A percentile compares a stretch with the other conserved stretches of the same genome.
phyloP scores from a whole-genome alignment of 2,113 vertebrate species.

The Tyto alba region DNA sequence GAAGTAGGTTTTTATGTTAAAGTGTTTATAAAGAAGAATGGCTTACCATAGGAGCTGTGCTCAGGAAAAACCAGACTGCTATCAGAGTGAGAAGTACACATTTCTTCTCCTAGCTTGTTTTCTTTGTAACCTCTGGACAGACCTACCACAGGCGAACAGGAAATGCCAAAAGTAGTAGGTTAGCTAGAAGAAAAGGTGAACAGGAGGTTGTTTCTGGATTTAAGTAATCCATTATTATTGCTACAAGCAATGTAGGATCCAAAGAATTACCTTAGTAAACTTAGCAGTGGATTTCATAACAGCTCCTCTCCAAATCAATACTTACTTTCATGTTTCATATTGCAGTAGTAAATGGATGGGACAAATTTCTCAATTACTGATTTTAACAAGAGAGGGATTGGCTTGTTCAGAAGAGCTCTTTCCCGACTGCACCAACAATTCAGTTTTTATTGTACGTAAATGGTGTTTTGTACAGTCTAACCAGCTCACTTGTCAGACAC shows the following conservation, averaged over 20 bases:
- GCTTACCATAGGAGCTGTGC: neutral
- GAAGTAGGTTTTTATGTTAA: neutral
- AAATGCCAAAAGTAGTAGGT: neutral
- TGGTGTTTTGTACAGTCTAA: neutral
- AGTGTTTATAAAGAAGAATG: neutral
- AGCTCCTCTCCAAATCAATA: neutral
- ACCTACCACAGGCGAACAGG: neutral
- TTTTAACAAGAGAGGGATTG: neutral
- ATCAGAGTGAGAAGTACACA: neutral
- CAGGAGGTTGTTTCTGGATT: neutral
- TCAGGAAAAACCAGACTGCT: neutral
- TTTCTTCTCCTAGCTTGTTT: neutral
- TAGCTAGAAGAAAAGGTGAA: neutral
- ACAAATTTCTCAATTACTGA: neutral
- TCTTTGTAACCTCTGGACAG: neutral
- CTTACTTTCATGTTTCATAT: neutral
- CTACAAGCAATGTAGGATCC: neutral
- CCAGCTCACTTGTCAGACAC: neutral
- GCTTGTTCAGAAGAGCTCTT: neutral
- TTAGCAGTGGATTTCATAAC: neutral
- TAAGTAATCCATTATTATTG: neutral
- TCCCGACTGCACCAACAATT: fast-evolving
- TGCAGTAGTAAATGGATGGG: neutral
- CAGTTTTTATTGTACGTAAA: neutral
- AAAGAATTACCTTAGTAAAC: neutral